Percentiles rank a stretch among this genome's conserved stretches.
phyloP scores from a whole-genome alignment of 2,797 vertebrate genomes.

The Eospalax fontanierii region DNA sequence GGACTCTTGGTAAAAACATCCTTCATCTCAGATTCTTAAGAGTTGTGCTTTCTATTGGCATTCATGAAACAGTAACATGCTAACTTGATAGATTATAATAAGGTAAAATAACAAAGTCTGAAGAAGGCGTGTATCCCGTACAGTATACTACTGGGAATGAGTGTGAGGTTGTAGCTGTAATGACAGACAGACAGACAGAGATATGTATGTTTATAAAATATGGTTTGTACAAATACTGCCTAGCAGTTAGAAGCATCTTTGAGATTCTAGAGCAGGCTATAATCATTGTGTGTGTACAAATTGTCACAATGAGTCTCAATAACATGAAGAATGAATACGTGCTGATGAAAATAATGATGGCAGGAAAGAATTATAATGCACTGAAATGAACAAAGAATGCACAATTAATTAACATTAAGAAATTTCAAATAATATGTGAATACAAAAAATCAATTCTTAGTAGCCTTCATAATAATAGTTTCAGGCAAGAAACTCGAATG shows the following conservation, averaged over 20 bases:
- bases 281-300: no score
- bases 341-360: not conserved
- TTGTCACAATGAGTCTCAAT: not conserved
- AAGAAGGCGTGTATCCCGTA: not conserved
- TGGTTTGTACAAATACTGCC: not conserved
- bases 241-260: not conserved
- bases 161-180: not conserved
- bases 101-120: not conserved
- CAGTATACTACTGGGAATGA: not conserved
- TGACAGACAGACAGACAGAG: not conserved
- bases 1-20: not conserved
- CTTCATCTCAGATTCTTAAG: not conserved
- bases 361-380: not conserved
- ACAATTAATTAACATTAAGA: not conserved
- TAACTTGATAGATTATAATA: not conserved
- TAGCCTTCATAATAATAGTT: not conserved
- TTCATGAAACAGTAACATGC: not conserved
- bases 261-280: not conserved
- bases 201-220: not conserved
- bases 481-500: not conserved
- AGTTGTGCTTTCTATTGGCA: not conserved
- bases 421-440: not conserved
- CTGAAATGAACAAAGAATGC: not conserved
- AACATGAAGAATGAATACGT: not conserved
- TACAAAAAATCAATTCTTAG: not conserved